A percentile compares a stretch with the other conserved stretches of the same genome.
Conservation (phyloP, 2,888 invertebrate species). For the Drosophila greeni region DNA sequence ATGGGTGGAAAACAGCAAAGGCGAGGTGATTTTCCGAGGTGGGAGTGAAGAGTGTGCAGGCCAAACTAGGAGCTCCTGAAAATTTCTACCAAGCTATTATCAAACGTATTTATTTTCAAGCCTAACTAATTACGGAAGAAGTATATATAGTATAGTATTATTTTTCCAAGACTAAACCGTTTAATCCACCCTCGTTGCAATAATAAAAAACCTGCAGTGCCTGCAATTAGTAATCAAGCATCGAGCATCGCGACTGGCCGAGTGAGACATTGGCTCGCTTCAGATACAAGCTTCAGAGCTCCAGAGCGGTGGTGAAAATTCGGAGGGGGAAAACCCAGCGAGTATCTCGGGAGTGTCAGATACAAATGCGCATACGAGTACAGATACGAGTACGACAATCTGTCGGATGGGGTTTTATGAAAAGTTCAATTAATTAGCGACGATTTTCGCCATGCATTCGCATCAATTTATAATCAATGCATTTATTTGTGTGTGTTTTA, state of each 20-base stretch:
- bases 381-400: conserved; percentile 51
- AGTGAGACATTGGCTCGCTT: conserved; percentile 58
- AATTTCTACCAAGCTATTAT: fast-evolving
- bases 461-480: conserved; percentile 67
- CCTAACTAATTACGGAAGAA: background rate
- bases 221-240: conserved; percentile 73
- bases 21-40: conserved; percentile 10
- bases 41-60: background rate
- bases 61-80: too few relatives aligned
- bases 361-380: conserved; percentile 43
- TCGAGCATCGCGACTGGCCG: conserved; percentile 44
- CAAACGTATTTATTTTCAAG: too few relatives aligned
- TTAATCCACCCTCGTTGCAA: conserved; percentile 22
- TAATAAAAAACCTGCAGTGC: conserved; percentile 40
- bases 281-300: conserved; percentile 35
- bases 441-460: conserved; percentile 46
- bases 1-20: conserved; percentile 8
- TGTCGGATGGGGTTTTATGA: conserved; percentile 62
- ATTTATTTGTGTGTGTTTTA: conserved; percentile 19
- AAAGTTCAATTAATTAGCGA: conserved; percentile 70
- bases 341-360: conserved; percentile 51
- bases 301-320: conserved; percentile 8
- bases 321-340: conserved; percentile 44
- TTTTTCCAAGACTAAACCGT: too few relatives aligned
- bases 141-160: too few relatives aligned